Percentiles rank a stretch among this genome's conserved stretches.
Evolutionary conservation across 1,140 invertebrate species (phyloP).

Genomic region (Aphis craccivora): DNA sequence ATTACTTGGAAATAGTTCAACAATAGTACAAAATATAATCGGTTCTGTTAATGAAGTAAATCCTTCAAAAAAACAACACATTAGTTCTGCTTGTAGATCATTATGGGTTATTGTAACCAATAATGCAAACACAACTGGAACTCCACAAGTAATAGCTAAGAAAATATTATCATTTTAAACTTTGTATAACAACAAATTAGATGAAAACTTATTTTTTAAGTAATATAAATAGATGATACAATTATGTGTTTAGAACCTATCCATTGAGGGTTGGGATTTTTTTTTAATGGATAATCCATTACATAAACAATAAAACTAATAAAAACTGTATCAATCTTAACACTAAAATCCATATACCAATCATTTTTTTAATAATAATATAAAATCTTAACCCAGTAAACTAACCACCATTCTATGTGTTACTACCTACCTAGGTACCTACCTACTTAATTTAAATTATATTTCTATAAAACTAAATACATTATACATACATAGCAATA

Average conservation of each 20-base stretch:
- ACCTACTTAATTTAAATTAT: neutral
- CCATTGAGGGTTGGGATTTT: too few species aligned
- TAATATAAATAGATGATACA: neutral
- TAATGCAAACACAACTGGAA: neutral
- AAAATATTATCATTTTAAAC: neutral
- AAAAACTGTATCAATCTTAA: neutral
- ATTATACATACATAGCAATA: constrained; percentile 24
- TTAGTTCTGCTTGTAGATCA: constrained; percentile 34
- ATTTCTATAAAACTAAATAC: neutral
- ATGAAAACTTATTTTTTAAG: neutral
- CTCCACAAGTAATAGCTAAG: neutral
- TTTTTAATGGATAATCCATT: neutral
- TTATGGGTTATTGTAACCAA: neutral
- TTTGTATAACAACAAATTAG: neutral
- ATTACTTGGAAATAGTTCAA: constrained; percentile 42
- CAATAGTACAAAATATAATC: constrained; percentile 32
- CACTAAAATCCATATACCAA: neutral
- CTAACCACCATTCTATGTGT: neutral
- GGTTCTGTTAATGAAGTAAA: constrained; percentile 37
- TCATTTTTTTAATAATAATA: neutral
- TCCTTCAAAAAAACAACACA: constrained; percentile 19
- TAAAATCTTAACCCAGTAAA: neutral
- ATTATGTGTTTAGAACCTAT: neutral
- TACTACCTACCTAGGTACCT: neutral
- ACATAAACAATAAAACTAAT: neutral